These are phyloP conservation scores for Emydoidea blandingii DNA, from an alignment of 2,797 vertebrate species.

Conservation along the genomic window DNA sequence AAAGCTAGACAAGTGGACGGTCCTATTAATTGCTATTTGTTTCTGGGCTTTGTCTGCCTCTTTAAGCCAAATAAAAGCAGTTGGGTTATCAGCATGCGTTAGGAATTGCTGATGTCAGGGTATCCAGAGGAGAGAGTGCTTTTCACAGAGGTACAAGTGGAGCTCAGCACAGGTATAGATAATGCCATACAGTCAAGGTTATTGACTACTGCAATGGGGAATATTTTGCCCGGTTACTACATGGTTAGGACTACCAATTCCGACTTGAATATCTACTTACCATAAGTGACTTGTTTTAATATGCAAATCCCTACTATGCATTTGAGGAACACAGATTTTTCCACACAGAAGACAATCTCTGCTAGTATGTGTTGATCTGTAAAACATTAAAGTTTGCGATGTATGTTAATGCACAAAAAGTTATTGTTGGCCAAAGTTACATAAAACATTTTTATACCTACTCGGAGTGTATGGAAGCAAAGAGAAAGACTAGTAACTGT, in stretches of 20 bases:
- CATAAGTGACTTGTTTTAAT: accelerated
- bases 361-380: neutral
- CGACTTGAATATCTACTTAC: accelerated
- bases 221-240: neutral
- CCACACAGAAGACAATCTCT: neutral
- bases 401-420: neutral
- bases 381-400: neutral
- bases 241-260: accelerated
- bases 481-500: neutral
- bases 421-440: neutral
- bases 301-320: accelerated
- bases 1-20: neutral
- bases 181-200: neutral
- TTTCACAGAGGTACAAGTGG: neutral
- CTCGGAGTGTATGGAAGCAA: neutral
- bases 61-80: neutral
- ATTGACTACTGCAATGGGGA: neutral
- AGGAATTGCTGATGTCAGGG: neutral
- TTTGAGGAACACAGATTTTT: neutral
- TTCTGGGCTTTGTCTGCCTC: neutral
- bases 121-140: neutral
- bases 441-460: neutral
- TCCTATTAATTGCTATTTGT: neutral
- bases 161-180: neutral
- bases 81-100: neutral